Percentiles rank a stretch among this genome's conserved stretches.
Conservation (phyloP, 1,140 invertebrate species). For the Lerema accius region DNA sequence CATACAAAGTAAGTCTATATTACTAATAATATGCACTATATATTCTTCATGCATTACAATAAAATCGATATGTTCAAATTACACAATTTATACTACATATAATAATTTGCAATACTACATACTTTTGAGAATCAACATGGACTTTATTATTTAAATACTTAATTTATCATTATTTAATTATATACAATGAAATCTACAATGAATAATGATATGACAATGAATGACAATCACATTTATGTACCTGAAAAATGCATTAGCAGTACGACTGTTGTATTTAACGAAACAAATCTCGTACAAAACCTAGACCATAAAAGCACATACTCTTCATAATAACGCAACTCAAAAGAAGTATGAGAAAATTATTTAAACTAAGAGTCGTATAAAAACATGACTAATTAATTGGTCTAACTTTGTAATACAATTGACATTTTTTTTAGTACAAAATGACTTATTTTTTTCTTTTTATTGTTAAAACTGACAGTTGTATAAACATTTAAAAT, state of each 20-base stretch:
- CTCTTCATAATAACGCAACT: no score
- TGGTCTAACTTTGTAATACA: not conserved
- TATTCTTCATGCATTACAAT: conserved; percentile 8
- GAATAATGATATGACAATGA: conserved; percentile 26
- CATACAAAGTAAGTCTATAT: conserved; percentile 1
- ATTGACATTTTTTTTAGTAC: conserved; percentile 11
- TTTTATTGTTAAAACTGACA: no score
- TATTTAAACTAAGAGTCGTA: no score
- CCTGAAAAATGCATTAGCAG: conserved; percentile 18
- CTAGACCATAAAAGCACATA: no score
- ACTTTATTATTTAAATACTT: conserved; percentile 26
- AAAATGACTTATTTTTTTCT: no score
- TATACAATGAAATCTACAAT: conserved; percentile 32
- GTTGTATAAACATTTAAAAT: no score
- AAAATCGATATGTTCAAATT: conserved; percentile 25
- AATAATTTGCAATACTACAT: conserved; percentile 24
- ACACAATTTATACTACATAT: conserved; percentile 18
- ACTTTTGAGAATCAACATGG: conserved; percentile 21
- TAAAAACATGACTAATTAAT: no score
- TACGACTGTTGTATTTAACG: conserved; percentile 3
- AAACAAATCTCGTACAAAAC: conserved; percentile 5
- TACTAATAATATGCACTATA: conserved; percentile 16
- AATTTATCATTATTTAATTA: conserved; percentile 16
- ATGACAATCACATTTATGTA: conserved; percentile 8
- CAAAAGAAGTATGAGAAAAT: not conserved